Base-by-base conservation (phyloP, 2,888 invertebrate species). In the Eremobia ochroleuca region DNA sequence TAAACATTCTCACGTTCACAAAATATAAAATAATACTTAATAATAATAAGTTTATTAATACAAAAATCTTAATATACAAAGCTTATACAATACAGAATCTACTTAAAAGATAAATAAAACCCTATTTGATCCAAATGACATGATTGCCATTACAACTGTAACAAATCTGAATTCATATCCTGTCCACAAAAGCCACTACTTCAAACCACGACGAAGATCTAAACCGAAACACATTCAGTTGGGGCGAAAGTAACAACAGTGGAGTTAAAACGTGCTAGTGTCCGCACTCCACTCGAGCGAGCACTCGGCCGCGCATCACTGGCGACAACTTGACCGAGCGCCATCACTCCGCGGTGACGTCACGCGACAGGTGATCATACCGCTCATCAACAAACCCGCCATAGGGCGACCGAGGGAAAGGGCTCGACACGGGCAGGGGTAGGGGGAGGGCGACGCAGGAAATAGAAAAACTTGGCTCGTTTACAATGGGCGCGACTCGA, bases 401-500 rank as follows among this genome's bases (percentile, higher is more conserved):
- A 80, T 77, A 58, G 76, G 55, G 71, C 52, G 72, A 11, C 67
- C 34, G 64, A 15, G 37, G 73, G 25, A n/a, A 37, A 58, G 43
- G 43, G 34, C n/a, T 37, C n/a, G 15, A 15, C 18, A 13, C 8
- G 6, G 4, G 4, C 9, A 31, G 21, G 55, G 43, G 28, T 11
- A 4, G 58, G 74, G 28, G 66, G 67, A 9, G 74, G 67, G 49
- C 37, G 71, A 73, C 81, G 84, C 81, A 91, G 93, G 92, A 93
- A 93, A 93, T 93, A 93, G 93, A 93, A 94, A 93, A 94, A 93
- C 92, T 94, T 93, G 86, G 90, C 89, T 93, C 93, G 91, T 93
- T 93, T 92, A 91, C 92, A 92, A 91, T 91, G 90, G 91, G 88
- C 86, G 82, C 79, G 87, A 85, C 90, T 90, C 89, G 77, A 76